These are phyloP conservation scores for Hirtodrosophila duncani DNA, from an alignment of 2,888 invertebrate genomes.

Conservation along the genomic window DNA sequence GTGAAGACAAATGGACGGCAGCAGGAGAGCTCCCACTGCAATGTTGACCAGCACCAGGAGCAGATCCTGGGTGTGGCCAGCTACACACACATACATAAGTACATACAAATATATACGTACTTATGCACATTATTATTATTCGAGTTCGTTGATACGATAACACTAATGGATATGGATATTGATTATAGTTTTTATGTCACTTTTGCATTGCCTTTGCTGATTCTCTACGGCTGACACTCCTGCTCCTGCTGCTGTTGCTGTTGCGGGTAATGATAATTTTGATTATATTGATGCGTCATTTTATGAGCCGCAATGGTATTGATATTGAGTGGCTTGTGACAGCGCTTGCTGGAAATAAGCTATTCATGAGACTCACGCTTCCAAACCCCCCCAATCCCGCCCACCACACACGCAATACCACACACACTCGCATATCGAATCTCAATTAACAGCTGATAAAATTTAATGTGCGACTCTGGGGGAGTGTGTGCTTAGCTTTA, in stretches of 20 bases:
- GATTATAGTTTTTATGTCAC: conserved; percentile 70
- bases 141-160: conserved; percentile 71
- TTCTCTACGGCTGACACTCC: too few relatives aligned
- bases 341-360: conserved; percentile 56
- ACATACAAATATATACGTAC: conserved; percentile 43
- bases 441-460: conserved; percentile 54
- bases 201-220: conserved; percentile 30
- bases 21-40: conserved; percentile 6
- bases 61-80: conserved; percentile 8
- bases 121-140: conserved; percentile 51
- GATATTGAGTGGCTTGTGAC: conserved; percentile 70
- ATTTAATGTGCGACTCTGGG: conserved; percentile 21
- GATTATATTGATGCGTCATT: conserved; percentile 71
- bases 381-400: conserved; percentile 7
- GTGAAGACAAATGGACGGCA: conserved; percentile 66
- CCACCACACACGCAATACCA: not conserved
- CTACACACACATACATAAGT: conserved; percentile 26
- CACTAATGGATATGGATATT: conserved; percentile 73
- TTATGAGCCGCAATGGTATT: conserved; percentile 72
- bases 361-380: conserved; percentile 40
- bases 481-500: conserved; percentile 28
- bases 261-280: conserved; percentile 61
- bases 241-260: conserved; percentile 17
- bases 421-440: too few relatives aligned
- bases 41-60: not conserved